Evolutionary conservation across 2,888 invertebrate genomes (phyloP), one percentile per base, ranked within the genome.

Genomic region (Dione vanillae): DNA sequence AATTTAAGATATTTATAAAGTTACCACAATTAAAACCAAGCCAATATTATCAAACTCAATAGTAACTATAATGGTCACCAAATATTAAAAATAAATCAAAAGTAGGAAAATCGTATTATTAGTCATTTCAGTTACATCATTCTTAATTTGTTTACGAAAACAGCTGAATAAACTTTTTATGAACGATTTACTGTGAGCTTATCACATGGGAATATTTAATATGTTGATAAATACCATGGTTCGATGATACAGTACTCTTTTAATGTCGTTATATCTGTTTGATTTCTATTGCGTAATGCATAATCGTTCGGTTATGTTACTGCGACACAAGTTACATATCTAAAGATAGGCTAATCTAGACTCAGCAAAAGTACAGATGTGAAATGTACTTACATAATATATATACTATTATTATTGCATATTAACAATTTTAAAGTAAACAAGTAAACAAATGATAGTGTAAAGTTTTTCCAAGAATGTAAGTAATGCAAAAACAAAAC

Each of bases 151-250:
- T 10, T 16, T 56, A 40, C 10, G 56, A 56, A 56, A 37, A 56
- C 59, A 59, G 43, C 59, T 59, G 59, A 43, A 43, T 10, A 43
- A 59, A 59, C 43, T 43, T 20, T 43, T 40, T 7, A 43, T 59
- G 27, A 59, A 27, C 14, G 59, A 59, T 59, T 59, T 59, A 59
- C n/a, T 59, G 59, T 59, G n/a, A 59, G 59, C 59, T 59, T 59
- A 59, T 59, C 59, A 43, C 27, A 27, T 59, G 14, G 56, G 56
- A 56, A 56, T 56, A 37, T 56, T 16, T 19, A 56, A 40, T 56
- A 11, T 40, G 37, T 59, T 43, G 59, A 59, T 59, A 43, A 59
- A 59, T 19, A 19, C 16, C 7, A 54, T 37, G 14, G 59, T 14
- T 14, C 2, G 19, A 14, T 20, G 5, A 9, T 14, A 27, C 43